Conservation (phyloP, 2,113 vertebrate genomes). For the Centropus bengalensis region DNA sequence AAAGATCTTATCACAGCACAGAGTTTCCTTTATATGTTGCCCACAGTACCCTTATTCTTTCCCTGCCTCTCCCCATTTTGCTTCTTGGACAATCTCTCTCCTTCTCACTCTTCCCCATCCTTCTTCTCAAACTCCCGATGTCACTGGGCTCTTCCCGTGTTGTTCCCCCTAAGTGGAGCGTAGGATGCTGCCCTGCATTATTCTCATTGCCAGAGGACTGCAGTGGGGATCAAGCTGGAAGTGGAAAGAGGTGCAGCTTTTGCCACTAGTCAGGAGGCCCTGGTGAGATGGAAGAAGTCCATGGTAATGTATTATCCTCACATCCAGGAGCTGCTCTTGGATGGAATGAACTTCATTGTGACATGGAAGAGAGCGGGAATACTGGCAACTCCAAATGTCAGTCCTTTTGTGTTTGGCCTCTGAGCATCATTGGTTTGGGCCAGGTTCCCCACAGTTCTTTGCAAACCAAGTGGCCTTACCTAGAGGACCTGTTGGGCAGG, state of each 20-base stretch:
- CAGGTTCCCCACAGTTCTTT: neutral
- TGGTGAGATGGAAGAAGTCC: neutral
- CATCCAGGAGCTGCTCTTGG: neutral
- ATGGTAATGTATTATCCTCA: neutral
- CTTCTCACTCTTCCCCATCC: neutral
- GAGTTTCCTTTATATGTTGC: neutral
- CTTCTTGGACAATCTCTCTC: neutral
- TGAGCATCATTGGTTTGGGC: neutral
- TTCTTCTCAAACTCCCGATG: neutral
- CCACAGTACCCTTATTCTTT: neutral
- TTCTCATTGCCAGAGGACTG: neutral
- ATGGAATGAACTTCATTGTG: neutral
- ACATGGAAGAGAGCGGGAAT: neutral
- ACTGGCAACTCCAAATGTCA: neutral
- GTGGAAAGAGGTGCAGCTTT: neutral
- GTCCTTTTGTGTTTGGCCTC: neutral
- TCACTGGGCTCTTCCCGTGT: neutral
- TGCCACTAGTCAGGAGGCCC: neutral
- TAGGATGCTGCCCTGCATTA: neutral
- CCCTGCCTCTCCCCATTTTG: neutral
- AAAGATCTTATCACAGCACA: neutral
- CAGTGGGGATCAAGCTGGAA: rapidly evolving
- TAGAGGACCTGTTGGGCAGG: neutral
- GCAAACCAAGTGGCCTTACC: neutral
- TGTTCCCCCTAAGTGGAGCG: neutral